phyloP scores from a whole-genome alignment of 2,888 invertebrate genomes.

The Omphaloscelis lunosa region DNA sequence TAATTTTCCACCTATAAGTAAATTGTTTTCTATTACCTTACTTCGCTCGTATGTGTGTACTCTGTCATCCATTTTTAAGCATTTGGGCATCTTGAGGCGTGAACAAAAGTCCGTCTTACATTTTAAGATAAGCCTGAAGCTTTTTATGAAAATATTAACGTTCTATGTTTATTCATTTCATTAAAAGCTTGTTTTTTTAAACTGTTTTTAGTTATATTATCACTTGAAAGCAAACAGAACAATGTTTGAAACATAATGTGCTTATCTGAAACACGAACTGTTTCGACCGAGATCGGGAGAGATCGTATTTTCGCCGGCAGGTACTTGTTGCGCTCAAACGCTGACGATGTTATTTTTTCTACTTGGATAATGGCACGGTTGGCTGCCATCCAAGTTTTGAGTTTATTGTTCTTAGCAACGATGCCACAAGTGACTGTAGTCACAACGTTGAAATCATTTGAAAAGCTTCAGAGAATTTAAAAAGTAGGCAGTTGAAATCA shows the following conservation, averaged over 20 bases:
- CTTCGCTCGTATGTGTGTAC: not conserved
- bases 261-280: not conserved
- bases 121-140: not conserved
- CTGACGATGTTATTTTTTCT: conserved; percentile 14
- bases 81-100: no score
- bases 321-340: conserved; percentile 55
- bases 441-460: not conserved
- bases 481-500: not conserved
- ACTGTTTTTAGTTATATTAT: not conserved
- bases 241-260: conserved; percentile 14
- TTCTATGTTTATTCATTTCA: no score
- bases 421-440: not conserved
- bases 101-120: not conserved
- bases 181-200: no score
- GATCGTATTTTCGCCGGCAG: conserved; percentile 9
- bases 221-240: not conserved
- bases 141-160: not conserved
- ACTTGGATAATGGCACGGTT: conserved; percentile 13
- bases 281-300: not conserved
- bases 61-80: not conserved
- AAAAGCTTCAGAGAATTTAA: not conserved
- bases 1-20: not conserved
- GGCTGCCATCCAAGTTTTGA: conserved; percentile 42
- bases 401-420: conserved; percentile 25
- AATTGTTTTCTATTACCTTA: not conserved